A percentile compares a stretch with the other conserved stretches of the same genome.
These are phyloP conservation scores for Melanotaenia pygmaea DNA, from an alignment of 2,797 vertebrate genomes.

Conservation along the genomic window DNA sequence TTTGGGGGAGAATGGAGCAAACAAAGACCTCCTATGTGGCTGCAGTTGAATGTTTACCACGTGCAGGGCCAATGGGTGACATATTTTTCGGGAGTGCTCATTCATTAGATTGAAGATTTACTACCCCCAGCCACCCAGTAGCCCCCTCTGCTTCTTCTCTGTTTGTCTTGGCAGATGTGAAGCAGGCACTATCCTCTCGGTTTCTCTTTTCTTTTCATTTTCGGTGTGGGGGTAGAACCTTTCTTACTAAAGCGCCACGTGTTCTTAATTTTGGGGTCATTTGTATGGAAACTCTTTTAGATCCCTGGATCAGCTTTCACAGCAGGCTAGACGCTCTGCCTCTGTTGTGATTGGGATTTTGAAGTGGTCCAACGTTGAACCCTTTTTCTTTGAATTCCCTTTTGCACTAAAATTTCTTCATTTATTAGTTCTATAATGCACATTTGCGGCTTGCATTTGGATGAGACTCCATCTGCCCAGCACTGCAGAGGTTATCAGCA, in stretches of 20 bases:
- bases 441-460: constrained; percentile 1
- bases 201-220: constrained; percentile 51
- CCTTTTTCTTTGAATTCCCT: constrained; percentile 2
- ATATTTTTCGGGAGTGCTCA: constrained; percentile 76
- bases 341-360: constrained; percentile 49
- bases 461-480: constrained; percentile 20
- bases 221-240: constrained; percentile 57
- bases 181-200: constrained; percentile 73
- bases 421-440: constrained; percentile 16
- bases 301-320: constrained; percentile 67
- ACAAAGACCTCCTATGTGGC: constrained; percentile 71
- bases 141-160: constrained; percentile 67
- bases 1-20: constrained; percentile 20
- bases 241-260: constrained; percentile 58
- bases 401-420: constrained; percentile 17
- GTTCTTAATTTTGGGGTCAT: constrained; percentile 77
- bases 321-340: constrained; percentile 48
- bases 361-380: not conserved
- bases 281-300: constrained; percentile 78
- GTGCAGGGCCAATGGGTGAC: constrained; percentile 78
- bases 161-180: constrained; percentile 86
- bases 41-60: constrained; percentile 69
- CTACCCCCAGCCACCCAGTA: constrained; percentile 54
- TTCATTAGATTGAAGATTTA: constrained; percentile 83
- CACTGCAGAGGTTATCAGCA: constrained; percentile 25